phyloP scores from a whole-genome alignment of 2,888 invertebrate species.

The Entomobrya proxima region DNA sequence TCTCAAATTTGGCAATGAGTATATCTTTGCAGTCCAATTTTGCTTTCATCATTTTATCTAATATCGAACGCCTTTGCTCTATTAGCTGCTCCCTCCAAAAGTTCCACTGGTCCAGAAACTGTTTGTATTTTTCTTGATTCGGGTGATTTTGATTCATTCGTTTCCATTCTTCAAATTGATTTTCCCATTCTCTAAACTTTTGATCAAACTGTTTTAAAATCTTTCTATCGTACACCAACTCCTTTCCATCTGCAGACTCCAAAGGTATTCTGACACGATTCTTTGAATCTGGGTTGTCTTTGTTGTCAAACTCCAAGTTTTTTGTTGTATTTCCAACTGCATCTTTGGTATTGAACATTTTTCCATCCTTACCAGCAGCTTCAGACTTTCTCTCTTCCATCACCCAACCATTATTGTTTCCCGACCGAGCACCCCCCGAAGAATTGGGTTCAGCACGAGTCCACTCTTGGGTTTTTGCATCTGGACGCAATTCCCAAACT shows the following conservation, averaged over 20 bases:
- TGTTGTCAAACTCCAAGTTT: not conserved
- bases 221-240: slow-evolving; percentile 69
- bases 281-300: not conserved
- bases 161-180: slow-evolving; percentile 74
- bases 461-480: slow-evolving; percentile 19
- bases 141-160: slow-evolving; percentile 70
- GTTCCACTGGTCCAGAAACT: slow-evolving; percentile 71
- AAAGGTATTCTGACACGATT: slow-evolving; percentile 44
- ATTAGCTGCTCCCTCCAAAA: slow-evolving; percentile 70
- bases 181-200: slow-evolving; percentile 74
- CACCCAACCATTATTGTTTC: not conserved
- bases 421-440: not conserved
- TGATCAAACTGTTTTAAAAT: slow-evolving; percentile 73
- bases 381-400: not conserved
- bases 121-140: slow-evolving; percentile 65
- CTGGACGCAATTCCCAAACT: slow-evolving; percentile 57
- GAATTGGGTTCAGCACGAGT: not conserved
- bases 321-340: not conserved
- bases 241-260: slow-evolving; percentile 53
- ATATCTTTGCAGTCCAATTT: slow-evolving; percentile 56
- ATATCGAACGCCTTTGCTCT: slow-evolving; percentile 71
- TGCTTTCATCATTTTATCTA: slow-evolving; percentile 71
- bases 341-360: not conserved
- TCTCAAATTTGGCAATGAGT: slow-evolving; percentile 43
- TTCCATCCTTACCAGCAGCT: not conserved